Percentiles rank a stretch among this genome's conserved stretches.
These are phyloP conservation scores for Ceraclea dissimilis DNA, from an alignment of 2,888 invertebrate genomes.

Conservation along the genomic window DNA sequence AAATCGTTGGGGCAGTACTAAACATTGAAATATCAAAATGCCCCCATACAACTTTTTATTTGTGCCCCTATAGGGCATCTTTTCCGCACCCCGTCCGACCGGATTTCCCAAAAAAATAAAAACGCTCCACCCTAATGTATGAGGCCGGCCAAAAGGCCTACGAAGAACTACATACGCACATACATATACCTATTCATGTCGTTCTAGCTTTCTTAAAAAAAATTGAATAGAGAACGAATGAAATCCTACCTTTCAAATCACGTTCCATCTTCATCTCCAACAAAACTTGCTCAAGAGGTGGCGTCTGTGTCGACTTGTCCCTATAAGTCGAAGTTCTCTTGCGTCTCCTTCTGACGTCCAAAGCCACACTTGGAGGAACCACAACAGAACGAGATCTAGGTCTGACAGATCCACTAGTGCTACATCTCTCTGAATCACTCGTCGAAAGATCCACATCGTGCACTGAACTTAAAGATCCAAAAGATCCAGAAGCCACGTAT, in stretches of 20 bases:
- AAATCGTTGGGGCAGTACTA: too few species aligned
- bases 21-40: too few species aligned
- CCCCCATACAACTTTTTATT: too few species aligned
- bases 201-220: too few species aligned
- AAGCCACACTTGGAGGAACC: conserved; percentile 1
- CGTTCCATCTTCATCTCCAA: conserved; percentile 20
- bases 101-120: too few species aligned
- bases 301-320: conserved; percentile 19
- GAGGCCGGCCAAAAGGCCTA: too few species aligned
- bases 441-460: conserved; percentile 3
- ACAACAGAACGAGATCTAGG: conserved; percentile 6
- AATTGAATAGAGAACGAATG: not conserved
- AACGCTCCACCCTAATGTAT: too few species aligned
- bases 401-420: not conserved
- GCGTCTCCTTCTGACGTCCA: not conserved
- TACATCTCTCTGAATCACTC: conserved; percentile 6
- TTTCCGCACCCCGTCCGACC: too few species aligned
- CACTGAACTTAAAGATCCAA: not conserved
- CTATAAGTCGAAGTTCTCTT: not conserved
- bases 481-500: not conserved
- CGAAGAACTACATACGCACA: too few species aligned
- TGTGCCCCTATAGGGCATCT: too few species aligned
- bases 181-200: too few species aligned
- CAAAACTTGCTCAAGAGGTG: conserved; percentile 23
- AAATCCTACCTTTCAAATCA: conserved; percentile 13